Evolutionary conservation across 2,797 vertebrate genomes (phyloP), one percentile per base, ranked within the genome.

Genomic region (Sternarchorhynchus goeldii): DNA sequence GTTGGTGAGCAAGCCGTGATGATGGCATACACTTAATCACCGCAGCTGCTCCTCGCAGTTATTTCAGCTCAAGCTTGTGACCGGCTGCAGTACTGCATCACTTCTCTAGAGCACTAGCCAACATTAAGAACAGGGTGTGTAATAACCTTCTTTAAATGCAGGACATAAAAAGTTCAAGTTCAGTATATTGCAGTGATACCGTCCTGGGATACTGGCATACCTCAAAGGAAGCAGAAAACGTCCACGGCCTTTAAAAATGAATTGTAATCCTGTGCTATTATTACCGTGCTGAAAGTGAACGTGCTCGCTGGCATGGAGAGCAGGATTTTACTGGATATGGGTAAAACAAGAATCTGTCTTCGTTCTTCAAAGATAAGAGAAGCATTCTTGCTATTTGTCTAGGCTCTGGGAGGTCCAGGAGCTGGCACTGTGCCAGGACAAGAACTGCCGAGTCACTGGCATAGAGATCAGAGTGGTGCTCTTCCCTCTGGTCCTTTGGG

Each of bases 401-500:
- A 57, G 45, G 53, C 14, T 21, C 8, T 18, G 34, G 45, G 55
- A 70, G 32, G 58, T 64, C 5, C 20, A 31, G 17, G 39, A 20
- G 31, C 29, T 34, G 62, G 64, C n/a, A 2, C 39, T 21, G 6
- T 41, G 34, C 45, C 57, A 34, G 25, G 29, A 1, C 31, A 34
- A 73, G 32, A 80, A 76, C 58, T 78, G 63, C 72, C 0, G 20
- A 83, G 45, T 83, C 80, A 73, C 31, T 5, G 67, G 70, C 60
- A 5, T 10, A 56, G 45, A 71, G 71, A 59, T 25, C 20, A 76
- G 60, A 31, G 66, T 45, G 10, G 31, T 55, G 56, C 20, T 34
- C 7, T 4, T 6, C 58, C 20, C 67, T 57, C 25, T 45, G 45
- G 20, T 21, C 36, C 31, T 55, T 17, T 32, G 39, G 55, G 67